These are phyloP conservation scores for Capreolus pygargus DNA, from an alignment of 2,113 vertebrate species.

Conservation along the genomic window DNA sequence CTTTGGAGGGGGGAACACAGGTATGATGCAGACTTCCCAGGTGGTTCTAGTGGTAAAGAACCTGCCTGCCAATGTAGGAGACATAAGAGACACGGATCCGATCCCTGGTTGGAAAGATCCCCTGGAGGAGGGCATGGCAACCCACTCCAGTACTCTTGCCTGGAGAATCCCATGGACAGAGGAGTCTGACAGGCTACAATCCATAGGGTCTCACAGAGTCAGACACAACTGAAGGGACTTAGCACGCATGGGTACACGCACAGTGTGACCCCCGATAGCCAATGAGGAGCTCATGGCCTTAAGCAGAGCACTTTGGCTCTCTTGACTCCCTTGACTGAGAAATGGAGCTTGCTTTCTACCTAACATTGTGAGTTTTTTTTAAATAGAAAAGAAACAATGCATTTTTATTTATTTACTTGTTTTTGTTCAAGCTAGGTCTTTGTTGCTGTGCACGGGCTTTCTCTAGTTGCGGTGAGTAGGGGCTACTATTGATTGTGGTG, in stretches of 20 bases:
- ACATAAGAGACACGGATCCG: neutral
- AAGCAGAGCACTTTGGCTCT: neutral
- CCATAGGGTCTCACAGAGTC: neutral
- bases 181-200: neutral
- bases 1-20: neutral
- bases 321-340: neutral
- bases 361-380: neutral
- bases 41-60: neutral
- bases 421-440: neutral
- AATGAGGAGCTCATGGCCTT: accelerated
- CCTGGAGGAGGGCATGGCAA: neutral
- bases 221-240: neutral
- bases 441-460: neutral
- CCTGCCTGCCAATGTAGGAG: neutral
- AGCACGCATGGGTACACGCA: neutral
- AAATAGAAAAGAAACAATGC: neutral
- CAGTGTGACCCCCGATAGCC: neutral
- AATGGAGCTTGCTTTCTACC: neutral
- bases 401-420: neutral
- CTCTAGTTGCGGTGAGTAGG: neutral
- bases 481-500: neutral
- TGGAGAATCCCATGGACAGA: neutral
- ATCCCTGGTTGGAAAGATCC: neutral
- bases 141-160: neutral
- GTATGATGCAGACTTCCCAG: neutral